phyloP scores from a whole-genome alignment of 1,140 invertebrate genomes.

The Ooceraea biroi region DNA sequence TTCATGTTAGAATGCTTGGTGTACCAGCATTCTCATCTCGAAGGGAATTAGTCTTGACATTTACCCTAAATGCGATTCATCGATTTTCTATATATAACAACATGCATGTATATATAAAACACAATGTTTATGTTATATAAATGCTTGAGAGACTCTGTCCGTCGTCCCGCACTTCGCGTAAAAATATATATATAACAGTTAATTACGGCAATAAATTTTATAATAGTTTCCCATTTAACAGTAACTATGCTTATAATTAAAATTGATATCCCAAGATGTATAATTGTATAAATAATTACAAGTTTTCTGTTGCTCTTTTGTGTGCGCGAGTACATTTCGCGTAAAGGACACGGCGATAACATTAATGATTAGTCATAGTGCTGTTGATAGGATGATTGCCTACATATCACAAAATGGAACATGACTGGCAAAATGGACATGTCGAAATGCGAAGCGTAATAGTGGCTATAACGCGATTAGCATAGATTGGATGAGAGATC shows the following conservation, averaged over 20 bases:
- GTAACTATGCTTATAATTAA: not conserved
- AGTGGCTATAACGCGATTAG: constrained; percentile 11
- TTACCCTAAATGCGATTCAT: constrained; percentile 51
- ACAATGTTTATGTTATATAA: constrained; percentile 47
- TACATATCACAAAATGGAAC: not conserved
- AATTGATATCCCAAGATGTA: not conserved
- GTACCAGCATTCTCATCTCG: not conserved
- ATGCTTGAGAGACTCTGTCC: constrained; percentile 19
- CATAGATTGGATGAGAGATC: constrained; percentile 24
- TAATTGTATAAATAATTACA: not conserved
- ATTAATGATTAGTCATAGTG: not conserved
- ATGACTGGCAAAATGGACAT: not conserved
- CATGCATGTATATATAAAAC: not conserved
- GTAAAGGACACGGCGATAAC: not conserved
- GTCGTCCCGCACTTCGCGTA: not conserved
- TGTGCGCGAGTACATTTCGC: too few relatives aligned
- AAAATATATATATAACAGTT: constrained; percentile 15
- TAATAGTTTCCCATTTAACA: not conserved
- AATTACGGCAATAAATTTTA: constrained; percentile 4
- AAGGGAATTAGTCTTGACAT: constrained; percentile 41
- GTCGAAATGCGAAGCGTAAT: not conserved
- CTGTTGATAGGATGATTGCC: not conserved
- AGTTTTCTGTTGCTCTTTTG: not conserved
- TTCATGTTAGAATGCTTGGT: not conserved
- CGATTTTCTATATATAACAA: constrained; percentile 55